Evolutionary conservation across 2,113 vertebrate species (phyloP), one percentile per base, ranked within the genome.

Genomic region (Centropristis striata): DNA sequence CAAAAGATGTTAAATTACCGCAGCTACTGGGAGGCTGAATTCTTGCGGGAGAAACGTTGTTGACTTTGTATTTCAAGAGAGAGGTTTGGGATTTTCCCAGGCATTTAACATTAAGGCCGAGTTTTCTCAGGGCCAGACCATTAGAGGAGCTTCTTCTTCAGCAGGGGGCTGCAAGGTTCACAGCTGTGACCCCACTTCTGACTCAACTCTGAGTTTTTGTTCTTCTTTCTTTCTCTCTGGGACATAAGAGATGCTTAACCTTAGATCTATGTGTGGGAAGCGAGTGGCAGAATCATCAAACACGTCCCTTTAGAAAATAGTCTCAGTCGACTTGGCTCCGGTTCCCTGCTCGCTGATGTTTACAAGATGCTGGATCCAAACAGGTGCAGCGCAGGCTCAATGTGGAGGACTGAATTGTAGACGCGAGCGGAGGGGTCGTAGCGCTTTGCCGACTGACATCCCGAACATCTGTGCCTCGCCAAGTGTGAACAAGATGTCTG

Each of bases 401-500:
- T 1, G 55, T 25, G 59, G 74, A 72, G 32, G 63, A 75, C 77
- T n/a, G 60, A 37, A 54, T 4, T 28, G 49, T 23, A 37, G 55
- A 25, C 6, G 20, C 63, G 36, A 54, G 79, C 63, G 12, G 42
- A 64, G 72, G 64, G 76, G 72, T 74, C 39, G 28, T 13, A 37
- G 78, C 32, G 25, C 55, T 67, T 84, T 36, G 51, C 71, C n/a
- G 27, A 46, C 71, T 5, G 61, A 73, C 85, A 32, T 83, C 81
- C 63, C 73, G 74, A 89, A 85, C 88, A 90, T 82, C 79, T 88
- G 79, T 54, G 77, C 75, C 75, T 76, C 57, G 63, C 83, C 85
- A 88, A 90, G 88, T 82, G 85, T 76, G 85, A 90, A 90, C 81
- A 85, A 90, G 86, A 89, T 83, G 88, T 86, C 84, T 86, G 81